Percentiles rank a stretch among this genome's conserved stretches.
These are phyloP conservation scores for Morus bassanus DNA, from an alignment of 2,797 vertebrate genomes.

Conservation along the genomic window DNA sequence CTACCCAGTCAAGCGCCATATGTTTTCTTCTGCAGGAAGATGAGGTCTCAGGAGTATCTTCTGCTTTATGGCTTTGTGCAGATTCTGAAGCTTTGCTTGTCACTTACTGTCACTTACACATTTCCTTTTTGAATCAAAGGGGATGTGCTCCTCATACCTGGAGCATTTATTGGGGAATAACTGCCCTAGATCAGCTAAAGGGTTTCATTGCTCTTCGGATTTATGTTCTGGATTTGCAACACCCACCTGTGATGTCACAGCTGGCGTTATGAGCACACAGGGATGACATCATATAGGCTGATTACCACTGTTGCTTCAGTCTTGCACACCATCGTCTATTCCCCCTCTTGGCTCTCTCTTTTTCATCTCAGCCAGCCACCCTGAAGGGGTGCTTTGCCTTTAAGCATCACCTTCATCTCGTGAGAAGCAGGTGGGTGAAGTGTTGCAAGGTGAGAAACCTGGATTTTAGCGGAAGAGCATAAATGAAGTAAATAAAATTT, in stretches of 20 bases:
- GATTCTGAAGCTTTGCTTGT: background rate
- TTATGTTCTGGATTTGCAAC: background rate
- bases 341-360: background rate
- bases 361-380: background rate
- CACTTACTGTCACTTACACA: background rate
- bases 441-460: background rate
- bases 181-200: background rate
- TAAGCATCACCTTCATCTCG: background rate
- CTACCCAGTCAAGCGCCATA: background rate
- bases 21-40: conserved; percentile 3
- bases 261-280: background rate
- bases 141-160: background rate
- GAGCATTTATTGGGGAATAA: background rate
- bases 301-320: background rate
- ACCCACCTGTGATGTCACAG: background rate
- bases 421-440: background rate
- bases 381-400: background rate
- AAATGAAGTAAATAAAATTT: background rate
- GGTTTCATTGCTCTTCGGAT: background rate
- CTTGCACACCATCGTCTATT: background rate
- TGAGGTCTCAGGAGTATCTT: background rate
- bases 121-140: background rate
- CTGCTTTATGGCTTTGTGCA: conserved; percentile 8
- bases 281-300: background rate
- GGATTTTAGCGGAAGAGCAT: background rate